A percentile compares a stretch with the other conserved stretches of the same genome.
Conservation (phyloP, 1,140 invertebrate species). For the Marisa cornuarietis region DNA sequence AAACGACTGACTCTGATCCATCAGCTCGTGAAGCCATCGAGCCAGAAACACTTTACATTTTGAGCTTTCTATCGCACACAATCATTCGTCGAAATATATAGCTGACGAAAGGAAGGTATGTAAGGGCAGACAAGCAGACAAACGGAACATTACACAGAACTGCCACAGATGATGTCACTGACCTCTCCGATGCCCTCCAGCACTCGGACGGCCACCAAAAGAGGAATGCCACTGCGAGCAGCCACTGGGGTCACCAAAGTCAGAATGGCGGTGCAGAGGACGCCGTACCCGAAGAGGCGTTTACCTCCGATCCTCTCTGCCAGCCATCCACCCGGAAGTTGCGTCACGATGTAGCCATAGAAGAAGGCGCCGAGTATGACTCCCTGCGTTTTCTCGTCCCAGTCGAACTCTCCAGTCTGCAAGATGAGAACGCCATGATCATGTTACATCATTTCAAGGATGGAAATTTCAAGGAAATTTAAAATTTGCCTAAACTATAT, state of each 20-base stretch:
- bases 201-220: constrained; percentile 81
- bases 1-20: not conserved
- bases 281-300: constrained; percentile 81
- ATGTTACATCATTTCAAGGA: no score
- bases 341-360: constrained; percentile 77
- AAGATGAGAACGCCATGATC: no score
- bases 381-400: constrained; percentile 81
- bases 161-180: constrained; percentile 28
- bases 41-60: not conserved
- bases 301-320: constrained; percentile 83
- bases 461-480: no score
- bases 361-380: constrained; percentile 87
- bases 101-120: not conserved
- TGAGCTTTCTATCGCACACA: not conserved
- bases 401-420: constrained; percentile 76
- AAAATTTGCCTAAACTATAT: no score
- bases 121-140: not conserved
- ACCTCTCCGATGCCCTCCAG: constrained; percentile 90
- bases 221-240: constrained; percentile 73
- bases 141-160: not conserved
- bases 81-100: not conserved
- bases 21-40: not conserved
- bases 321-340: constrained; percentile 73
- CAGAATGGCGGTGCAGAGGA: constrained; percentile 80
- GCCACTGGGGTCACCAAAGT: constrained; percentile 84